Percentiles rank a stretch among this genome's conserved stretches.
phyloP scores from a whole-genome alignment of 1,140 invertebrate species.

The Oncopodura yosiiana region DNA sequence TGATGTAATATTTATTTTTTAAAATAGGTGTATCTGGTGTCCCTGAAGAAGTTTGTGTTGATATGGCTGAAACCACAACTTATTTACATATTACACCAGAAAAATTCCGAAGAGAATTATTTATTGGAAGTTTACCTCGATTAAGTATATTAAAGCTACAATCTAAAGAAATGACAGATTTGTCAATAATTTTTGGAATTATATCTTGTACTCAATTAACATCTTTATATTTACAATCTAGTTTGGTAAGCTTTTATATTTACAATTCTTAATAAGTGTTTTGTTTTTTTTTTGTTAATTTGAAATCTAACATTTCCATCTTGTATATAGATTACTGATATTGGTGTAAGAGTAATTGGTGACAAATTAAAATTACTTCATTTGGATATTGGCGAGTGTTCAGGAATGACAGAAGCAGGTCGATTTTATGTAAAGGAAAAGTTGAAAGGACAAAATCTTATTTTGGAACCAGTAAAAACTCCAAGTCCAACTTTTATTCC shows the following conservation, averaged over 20 bases:
- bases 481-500: neutral
- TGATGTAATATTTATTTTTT: neutral
- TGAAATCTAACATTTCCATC: neutral
- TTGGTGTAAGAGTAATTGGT: neutral
- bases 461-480: neutral
- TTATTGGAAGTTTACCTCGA: conserved; percentile 16
- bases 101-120: conserved; percentile 13
- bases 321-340: conserved; percentile 7
- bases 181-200: conserved; percentile 15
- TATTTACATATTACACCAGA: conserved; percentile 14
- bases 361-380: neutral
- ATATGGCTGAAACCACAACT: conserved; percentile 17
- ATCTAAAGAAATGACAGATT: neutral
- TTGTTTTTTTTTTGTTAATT: neutral
- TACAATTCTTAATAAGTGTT: neutral
- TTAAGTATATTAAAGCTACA: conserved; percentile 6
- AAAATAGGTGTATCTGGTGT: conserved; percentile 9
- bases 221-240: neutral
- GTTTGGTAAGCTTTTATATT: neutral
- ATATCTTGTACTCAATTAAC: neutral
- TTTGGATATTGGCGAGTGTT: conserved; percentile 18
- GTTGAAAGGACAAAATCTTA: neutral
- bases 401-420: conserved; percentile 7
- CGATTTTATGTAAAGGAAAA: conserved; percentile 20
- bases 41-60: conserved; percentile 10